These are phyloP conservation scores for Epinotia brunnichana DNA, from an alignment of 2,888 invertebrate genomes.

Conservation along the genomic window DNA sequence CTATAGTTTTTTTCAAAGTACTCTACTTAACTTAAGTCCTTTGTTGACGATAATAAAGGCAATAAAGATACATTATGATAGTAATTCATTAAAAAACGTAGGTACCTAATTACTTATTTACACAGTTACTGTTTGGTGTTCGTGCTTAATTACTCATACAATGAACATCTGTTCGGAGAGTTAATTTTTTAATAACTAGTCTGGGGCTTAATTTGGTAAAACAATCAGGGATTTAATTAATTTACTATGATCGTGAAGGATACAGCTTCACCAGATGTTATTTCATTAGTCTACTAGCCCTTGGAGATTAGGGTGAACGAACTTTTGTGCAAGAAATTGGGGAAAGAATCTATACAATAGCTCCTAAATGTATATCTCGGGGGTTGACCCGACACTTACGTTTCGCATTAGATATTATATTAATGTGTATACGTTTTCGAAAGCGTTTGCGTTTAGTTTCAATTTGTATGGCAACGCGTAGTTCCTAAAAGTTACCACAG, in stretches of 20 bases:
- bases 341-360: neutral
- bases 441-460: no score
- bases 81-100: neutral
- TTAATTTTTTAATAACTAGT: conserved; percentile 36
- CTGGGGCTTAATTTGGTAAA: conserved; percentile 27
- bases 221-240: conserved; percentile 25
- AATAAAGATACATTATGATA: neutral
- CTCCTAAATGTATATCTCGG: no score
- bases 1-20: no score
- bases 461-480: no score
- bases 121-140: neutral
- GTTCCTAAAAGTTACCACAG: no score
- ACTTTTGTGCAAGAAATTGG: conserved; percentile 9
- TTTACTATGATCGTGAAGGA: conserved; percentile 26
- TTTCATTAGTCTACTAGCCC: conserved; percentile 29
- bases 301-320: conserved; percentile 14
- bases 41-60: neutral
- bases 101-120: conserved; percentile 17
- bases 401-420: no score
- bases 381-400: no score
- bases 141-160: conserved; percentile 2
- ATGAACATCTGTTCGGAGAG: conserved; percentile 28
- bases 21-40: neutral
- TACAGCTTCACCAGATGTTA: conserved; percentile 37
- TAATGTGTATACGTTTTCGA: no score